These are phyloP conservation scores for Strigamia crassipes DNA, from an alignment of 2,888 invertebrate genomes.

Conservation along the genomic window DNA sequence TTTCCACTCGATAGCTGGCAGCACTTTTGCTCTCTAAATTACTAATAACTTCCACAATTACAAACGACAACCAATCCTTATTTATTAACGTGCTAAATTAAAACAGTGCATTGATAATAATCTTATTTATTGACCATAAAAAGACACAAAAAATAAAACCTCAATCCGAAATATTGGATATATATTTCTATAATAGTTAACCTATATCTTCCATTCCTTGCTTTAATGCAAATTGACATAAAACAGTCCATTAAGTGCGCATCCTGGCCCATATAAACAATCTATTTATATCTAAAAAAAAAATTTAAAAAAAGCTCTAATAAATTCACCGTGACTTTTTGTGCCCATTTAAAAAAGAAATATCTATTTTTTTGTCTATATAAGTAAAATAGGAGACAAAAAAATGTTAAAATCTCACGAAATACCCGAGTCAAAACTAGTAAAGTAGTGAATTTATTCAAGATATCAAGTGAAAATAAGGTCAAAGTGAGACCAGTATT, in stretches of 20 bases:
- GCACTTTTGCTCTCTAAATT: neutral
- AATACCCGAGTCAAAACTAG: neutral
- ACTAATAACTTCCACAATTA: neutral
- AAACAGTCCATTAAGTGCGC: no score
- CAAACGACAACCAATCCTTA: no score
- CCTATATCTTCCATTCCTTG: no score
- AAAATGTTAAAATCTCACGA: neutral
- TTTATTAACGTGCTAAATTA: no score
- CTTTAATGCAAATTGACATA: no score
- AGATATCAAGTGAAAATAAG: neutral
- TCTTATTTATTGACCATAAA: neutral
- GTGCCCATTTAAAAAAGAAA: neutral
- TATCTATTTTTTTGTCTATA: neutral
- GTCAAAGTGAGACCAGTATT: conserved; percentile 3
- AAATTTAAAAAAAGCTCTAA: no score
- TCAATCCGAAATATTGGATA: no score
- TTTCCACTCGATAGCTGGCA: conserved; percentile 12
- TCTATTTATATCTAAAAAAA: no score
- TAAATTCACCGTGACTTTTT: no score
- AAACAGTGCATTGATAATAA: neutral
- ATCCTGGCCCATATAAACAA: no score
- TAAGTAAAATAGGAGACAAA: neutral
- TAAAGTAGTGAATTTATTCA: neutral
- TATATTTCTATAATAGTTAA: neutral
- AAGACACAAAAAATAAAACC: neutral